phyloP scores from a whole-genome alignment of 2,797 vertebrate genomes.

The Sebastes matsubarae region DNA sequence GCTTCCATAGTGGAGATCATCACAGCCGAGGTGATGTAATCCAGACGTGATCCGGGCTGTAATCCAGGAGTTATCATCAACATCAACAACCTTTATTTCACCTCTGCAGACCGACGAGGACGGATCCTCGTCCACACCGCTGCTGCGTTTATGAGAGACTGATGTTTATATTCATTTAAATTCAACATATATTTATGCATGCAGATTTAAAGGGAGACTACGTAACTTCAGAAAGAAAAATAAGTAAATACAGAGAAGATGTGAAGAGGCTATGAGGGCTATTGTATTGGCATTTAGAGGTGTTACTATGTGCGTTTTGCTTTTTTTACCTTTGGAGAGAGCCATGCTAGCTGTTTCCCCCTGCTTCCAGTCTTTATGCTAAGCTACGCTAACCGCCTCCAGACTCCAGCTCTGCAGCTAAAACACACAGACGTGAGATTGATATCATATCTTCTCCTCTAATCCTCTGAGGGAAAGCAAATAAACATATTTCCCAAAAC shows the following conservation, averaged over 20 bases:
- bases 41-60: constrained; percentile 40
- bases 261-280: too few relatives aligned
- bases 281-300: too few relatives aligned
- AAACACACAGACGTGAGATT: too few relatives aligned
- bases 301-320: too few relatives aligned
- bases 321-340: too few relatives aligned
- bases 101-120: background rate
- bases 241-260: background rate
- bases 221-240: background rate
- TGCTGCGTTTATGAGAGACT: background rate
- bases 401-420: too few relatives aligned
- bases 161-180: background rate
- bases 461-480: background rate
- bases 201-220: background rate
- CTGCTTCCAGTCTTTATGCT: background rate
- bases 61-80: constrained; percentile 47
- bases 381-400: background rate
- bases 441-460: too few relatives aligned
- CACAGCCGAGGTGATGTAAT: constrained; percentile 54
- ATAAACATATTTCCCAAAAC: background rate
- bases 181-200: background rate
- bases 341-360: background rate
- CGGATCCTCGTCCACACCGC: background rate
- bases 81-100: background rate
- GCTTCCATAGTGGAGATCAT: constrained; percentile 15